Evolutionary conservation across 1,140 invertebrate species (phyloP).

Genomic region (Zaprionus ornatus): DNA sequence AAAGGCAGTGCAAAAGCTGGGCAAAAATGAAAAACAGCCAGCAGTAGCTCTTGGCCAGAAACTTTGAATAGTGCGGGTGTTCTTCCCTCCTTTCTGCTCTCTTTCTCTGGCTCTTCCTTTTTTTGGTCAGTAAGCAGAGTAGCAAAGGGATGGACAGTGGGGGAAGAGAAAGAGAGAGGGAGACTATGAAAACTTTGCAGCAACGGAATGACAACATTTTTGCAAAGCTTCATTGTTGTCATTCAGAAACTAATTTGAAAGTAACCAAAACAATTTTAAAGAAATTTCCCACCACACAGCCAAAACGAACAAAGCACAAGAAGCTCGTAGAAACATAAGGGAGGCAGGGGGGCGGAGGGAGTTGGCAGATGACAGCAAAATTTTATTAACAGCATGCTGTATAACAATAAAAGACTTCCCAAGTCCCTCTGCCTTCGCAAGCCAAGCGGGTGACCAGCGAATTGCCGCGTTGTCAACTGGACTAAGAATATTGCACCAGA

Average conservation of each 20-base stretch:
- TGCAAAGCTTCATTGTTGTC: slow-evolving; percentile 83
- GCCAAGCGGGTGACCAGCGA: slow-evolving; percentile 30
- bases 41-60: slow-evolving; percentile 43
- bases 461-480: slow-evolving; percentile 45
- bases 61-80: slow-evolving; percentile 73
- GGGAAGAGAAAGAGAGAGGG: background rate
- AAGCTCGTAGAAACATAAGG: background rate
- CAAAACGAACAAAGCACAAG: slow-evolving; percentile 28
- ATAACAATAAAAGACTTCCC: slow-evolving; percentile 66
- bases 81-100: slow-evolving; percentile 7
- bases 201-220: slow-evolving; percentile 83
- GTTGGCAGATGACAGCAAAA: slow-evolving; percentile 70
- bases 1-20: slow-evolving; percentile 53
- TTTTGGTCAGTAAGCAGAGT: background rate
- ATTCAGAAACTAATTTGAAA: slow-evolving; percentile 84
- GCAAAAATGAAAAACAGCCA: slow-evolving; percentile 69
- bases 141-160: background rate
- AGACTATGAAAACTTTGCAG: slow-evolving; percentile 68
- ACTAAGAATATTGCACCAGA: slow-evolving; percentile 24
- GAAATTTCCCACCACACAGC: slow-evolving; percentile 78
- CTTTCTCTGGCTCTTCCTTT: background rate
- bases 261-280: slow-evolving; percentile 84
- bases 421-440: background rate
- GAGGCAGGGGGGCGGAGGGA: slow-evolving; percentile 11
- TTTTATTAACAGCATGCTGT: slow-evolving; percentile 81